These are phyloP conservation scores for Sebastes alutus DNA, from an alignment of 2,797 vertebrate species.

Conservation along the genomic window DNA sequence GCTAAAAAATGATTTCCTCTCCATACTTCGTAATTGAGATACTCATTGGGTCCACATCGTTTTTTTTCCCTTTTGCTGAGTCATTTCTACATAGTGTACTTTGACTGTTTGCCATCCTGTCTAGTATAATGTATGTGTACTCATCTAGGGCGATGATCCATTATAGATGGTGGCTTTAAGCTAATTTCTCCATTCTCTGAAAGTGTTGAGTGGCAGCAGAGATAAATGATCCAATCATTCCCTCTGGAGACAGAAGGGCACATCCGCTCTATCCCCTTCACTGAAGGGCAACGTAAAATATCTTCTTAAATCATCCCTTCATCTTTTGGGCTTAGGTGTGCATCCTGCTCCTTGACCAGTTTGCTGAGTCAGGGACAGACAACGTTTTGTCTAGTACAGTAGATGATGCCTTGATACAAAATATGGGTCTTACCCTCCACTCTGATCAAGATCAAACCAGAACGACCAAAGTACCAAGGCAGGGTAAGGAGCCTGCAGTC, in stretches of 20 bases:
- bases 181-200: not conserved
- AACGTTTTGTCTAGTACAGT: not conserved
- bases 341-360: not conserved
- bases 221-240: conserved; percentile 3
- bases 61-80: not conserved
- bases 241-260: not conserved
- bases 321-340: not conserved
- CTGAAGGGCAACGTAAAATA: not conserved
- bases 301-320: not conserved
- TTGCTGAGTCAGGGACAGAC: not conserved
- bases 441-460: not conserved
- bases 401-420: not conserved
- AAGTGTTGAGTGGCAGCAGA: conserved; percentile 6
- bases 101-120: not conserved
- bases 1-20: fast-evolving
- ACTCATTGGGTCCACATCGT: fast-evolving
- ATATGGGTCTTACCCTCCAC: not conserved
- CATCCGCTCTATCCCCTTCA: not conserved
- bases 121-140: not conserved
- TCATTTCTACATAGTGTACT: not conserved
- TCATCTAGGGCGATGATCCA: not conserved
- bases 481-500: not conserved
- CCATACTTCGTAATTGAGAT: not conserved
- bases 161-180: not conserved
- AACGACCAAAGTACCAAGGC: not conserved